Evolutionary conservation across 2,113 vertebrate genomes (phyloP).

Genomic region (Channa argus): DNA sequence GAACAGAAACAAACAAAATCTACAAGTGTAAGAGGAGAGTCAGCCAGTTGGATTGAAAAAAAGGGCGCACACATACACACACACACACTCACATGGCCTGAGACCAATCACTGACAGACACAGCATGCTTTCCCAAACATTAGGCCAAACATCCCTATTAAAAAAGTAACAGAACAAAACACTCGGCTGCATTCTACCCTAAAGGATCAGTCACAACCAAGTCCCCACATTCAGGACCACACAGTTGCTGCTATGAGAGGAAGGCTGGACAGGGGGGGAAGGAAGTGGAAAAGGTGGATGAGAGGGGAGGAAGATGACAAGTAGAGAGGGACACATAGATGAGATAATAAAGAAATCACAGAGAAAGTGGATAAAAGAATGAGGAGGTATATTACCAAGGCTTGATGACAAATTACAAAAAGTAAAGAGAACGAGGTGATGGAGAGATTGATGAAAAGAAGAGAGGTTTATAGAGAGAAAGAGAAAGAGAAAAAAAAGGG

Average conservation of each 20-base stretch:
- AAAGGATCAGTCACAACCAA: constrained; percentile 79
- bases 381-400: not conserved
- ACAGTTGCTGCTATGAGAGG: constrained; percentile 75
- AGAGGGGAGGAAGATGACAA: not conserved
- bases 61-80: constrained; percentile 32
- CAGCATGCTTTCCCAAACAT: constrained; percentile 77
- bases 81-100: constrained; percentile 64
- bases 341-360: not conserved
- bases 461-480: not conserved
- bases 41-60: constrained; percentile 77
- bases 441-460: constrained; percentile 2
- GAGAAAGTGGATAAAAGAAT: not conserved
- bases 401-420: not conserved
- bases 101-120: constrained; percentile 72
- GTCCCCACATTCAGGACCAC: constrained; percentile 83
- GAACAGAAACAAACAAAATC: constrained; percentile 63
- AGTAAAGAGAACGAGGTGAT: too few species aligned
- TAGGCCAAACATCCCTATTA: constrained; percentile 70
- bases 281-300: not conserved
- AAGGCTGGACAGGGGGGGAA: constrained; percentile 45
- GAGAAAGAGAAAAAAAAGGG: not conserved
- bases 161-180: constrained; percentile 55
- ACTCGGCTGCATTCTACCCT: constrained; percentile 84
- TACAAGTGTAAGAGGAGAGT: constrained; percentile 73
- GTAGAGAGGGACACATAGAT: not conserved